A percentile compares a stretch with the other conserved stretches of the same genome.
Conservation (phyloP, 2,113 vertebrate species). For the Oncorhynchus mykiss region DNA sequence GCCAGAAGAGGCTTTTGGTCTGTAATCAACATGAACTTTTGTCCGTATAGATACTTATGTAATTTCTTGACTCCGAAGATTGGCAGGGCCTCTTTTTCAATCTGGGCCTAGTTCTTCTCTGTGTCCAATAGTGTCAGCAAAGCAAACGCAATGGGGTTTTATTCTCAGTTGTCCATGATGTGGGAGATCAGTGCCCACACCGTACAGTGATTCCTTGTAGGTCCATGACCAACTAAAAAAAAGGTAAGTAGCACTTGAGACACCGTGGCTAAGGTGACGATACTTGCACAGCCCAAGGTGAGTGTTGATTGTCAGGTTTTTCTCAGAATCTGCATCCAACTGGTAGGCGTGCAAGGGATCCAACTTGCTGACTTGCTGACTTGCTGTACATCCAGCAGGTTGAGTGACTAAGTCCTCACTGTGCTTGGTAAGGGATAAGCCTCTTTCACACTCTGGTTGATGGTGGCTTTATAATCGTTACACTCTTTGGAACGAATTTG, state of each 20-base stretch:
- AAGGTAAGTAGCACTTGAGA: too few relatives aligned
- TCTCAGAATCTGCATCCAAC: constrained; percentile 17
- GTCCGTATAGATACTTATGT: background rate
- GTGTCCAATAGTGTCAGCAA: background rate
- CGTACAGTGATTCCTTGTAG: background rate
- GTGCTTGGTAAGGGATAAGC: background rate
- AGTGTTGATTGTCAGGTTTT: constrained; percentile 21
- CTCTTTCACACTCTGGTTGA: background rate
- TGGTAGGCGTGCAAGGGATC: constrained; percentile 23
- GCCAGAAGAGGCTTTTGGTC: constrained; percentile 7
- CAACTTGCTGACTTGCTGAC: constrained; percentile 33
- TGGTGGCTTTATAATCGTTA: background rate
- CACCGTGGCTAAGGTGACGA: background rate
- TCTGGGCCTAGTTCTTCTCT: constrained; percentile 17
- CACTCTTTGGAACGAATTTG: background rate
- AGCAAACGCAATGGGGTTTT: background rate
- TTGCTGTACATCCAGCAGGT: constrained; percentile 10
- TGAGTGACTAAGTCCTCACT: constrained; percentile 7
- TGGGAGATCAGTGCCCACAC: background rate
- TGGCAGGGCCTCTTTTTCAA: background rate
- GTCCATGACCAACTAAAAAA: background rate
- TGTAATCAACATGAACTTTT: background rate
- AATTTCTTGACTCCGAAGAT: constrained; percentile 12
- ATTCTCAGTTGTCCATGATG: background rate
- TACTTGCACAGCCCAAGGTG: constrained; percentile 13